Evolutionary conservation across 2,888 invertebrate genomes (phyloP).

Genomic region (Minunthozetes semirufus): DNA sequence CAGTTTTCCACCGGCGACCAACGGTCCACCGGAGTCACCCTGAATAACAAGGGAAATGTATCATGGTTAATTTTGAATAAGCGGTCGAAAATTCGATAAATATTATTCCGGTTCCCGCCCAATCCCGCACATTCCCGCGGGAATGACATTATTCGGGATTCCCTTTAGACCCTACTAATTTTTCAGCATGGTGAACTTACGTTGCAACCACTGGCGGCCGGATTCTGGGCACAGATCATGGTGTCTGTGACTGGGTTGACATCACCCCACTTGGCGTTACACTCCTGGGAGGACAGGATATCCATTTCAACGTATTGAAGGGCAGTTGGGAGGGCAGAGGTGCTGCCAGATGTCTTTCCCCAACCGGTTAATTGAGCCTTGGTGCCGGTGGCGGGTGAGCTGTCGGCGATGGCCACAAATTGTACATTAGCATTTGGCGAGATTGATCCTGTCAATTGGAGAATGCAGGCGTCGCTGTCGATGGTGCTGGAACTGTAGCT

Average conservation of each 20-base stretch:
- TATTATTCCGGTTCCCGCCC: neutral
- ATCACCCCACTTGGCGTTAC: neutral
- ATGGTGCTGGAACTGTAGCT: conserved; percentile 1
- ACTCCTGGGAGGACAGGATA: neutral
- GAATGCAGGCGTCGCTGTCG: conserved; percentile 8
- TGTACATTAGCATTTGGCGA: neutral
- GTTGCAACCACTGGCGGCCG: conserved; percentile 7
- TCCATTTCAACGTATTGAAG: neutral
- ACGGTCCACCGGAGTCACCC: conserved; percentile 34
- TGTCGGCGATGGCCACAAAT: neutral
- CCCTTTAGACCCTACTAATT: neutral
- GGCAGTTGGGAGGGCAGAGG: neutral
- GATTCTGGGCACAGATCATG: conserved; percentile 23
- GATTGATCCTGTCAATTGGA: neutral
- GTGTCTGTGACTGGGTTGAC: neutral
- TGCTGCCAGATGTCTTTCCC: conserved; percentile 23
- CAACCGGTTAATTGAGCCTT: conserved; percentile 19
- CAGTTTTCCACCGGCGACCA: neutral
- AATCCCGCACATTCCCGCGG: neutral
- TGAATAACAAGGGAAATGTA: neutral
- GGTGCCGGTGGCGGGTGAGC: neutral
- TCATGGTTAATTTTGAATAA: neutral
- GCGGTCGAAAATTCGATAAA: too few species aligned
- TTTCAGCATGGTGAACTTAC: conserved; percentile 10
- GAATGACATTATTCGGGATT: too few species aligned